Conservation (phyloP, 1,140 invertebrate species). For the Diachasmimorpha longicaudata region DNA sequence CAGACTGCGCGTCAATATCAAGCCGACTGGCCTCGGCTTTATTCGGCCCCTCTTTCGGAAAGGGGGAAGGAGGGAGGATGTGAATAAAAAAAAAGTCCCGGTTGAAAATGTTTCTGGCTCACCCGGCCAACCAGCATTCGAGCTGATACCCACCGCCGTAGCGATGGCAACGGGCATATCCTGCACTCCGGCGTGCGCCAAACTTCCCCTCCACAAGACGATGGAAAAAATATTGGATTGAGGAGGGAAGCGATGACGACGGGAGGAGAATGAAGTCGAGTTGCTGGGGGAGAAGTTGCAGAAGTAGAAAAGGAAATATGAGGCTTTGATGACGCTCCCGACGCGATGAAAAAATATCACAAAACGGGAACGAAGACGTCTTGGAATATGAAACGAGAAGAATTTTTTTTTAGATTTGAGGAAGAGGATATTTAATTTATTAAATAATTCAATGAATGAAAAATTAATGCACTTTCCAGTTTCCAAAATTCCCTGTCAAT, state of each 20-base stretch:
- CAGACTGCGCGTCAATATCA: constrained; percentile 33
- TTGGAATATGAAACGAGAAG: too few species aligned
- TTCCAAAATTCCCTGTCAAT: too few species aligned
- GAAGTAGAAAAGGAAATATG: background rate
- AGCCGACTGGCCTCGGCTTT: constrained; percentile 6
- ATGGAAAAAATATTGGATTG: constrained; percentile 19
- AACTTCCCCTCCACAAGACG: constrained; percentile 17
- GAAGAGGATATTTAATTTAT: too few species aligned
- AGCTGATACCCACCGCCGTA: constrained; percentile 50
- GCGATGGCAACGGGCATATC: constrained; percentile 50
- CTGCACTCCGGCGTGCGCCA: constrained; percentile 27
- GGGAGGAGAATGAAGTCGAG: constrained; percentile 25
- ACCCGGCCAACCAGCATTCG: constrained; percentile 48
- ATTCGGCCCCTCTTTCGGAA: background rate
- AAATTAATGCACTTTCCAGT: too few species aligned
- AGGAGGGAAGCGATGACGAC: constrained; percentile 23
- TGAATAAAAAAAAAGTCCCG: constrained; percentile 11
- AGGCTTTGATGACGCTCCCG: background rate
- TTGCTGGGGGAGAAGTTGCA: constrained; percentile 7
- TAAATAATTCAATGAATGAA: too few species aligned
- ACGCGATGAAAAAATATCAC: background rate
- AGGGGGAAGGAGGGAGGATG: background rate
- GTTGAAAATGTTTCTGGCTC: constrained; percentile 20
- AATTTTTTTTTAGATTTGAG: too few species aligned
- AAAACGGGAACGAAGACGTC: too few species aligned